Evolutionary conservation across 2,797 vertebrate genomes (phyloP).

Genomic region (Catostomus latipinnis): DNA sequence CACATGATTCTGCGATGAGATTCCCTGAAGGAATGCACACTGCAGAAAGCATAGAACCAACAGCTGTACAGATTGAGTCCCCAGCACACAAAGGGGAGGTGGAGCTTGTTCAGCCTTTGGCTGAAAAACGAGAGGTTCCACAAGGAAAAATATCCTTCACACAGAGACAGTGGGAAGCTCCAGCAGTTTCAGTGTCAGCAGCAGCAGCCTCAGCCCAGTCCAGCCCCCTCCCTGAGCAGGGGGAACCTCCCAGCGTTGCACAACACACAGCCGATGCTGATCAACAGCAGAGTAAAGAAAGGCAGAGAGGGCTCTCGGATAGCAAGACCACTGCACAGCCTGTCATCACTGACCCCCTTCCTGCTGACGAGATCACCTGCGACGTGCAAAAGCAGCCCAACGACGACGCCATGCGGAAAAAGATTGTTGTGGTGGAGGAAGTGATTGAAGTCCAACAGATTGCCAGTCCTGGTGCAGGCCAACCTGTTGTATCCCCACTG

Average conservation of each 20-base stretch:
- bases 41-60: conserved; percentile 73
- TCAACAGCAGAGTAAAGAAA: conserved; percentile 72
- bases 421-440: conserved; percentile 84
- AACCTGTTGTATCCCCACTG: conserved; percentile 62
- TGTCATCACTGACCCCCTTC: conserved; percentile 63
- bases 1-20: conserved; percentile 65
- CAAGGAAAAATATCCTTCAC: conserved; percentile 80
- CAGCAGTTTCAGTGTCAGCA: conserved; percentile 72
- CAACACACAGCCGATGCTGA: conserved; percentile 73
- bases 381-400: conserved; percentile 48
- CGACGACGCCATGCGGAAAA: conserved; percentile 81
- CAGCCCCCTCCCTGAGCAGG: conserved; percentile 72
- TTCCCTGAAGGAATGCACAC: conserved; percentile 72
- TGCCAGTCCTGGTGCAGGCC: conserved; percentile 62
- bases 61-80: conserved; percentile 80
- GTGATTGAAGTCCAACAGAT: conserved; percentile 80
- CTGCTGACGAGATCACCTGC: conserved; percentile 56
- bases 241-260: conserved; percentile 81
- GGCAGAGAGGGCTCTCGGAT: conserved; percentile 58
- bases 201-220: conserved; percentile 67
- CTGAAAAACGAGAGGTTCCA: conserved; percentile 80
- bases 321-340: conserved; percentile 65
- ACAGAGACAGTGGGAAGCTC: conserved; percentile 64
- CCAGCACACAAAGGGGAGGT: conserved; percentile 77
- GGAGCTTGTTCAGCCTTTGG: conserved; percentile 69